A percentile compares a stretch with the other conserved stretches of the same genome.
Evolutionary conservation across 2,888 invertebrate species (phyloP).

Genomic region (Aricia artaxerxes): DNA sequence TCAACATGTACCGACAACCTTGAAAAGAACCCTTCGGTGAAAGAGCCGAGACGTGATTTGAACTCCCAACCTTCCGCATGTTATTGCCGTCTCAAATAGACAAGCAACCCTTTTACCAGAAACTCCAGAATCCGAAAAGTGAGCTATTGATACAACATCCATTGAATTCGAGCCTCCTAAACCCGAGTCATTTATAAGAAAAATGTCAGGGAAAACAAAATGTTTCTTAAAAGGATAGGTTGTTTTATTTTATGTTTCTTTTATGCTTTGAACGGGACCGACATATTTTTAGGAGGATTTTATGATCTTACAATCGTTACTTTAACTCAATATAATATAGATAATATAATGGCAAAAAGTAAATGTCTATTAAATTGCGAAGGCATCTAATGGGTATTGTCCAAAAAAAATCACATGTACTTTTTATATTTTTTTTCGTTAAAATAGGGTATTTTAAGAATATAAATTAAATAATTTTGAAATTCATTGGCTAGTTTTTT

Average conservation of each 20-base stretch:
- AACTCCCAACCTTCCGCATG: constrained; percentile 13
- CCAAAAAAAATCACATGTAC: too few species aligned
- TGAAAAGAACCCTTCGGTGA: constrained; percentile 1
- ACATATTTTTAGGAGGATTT: too few species aligned
- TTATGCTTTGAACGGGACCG: not conserved
- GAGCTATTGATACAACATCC: constrained; percentile 6
- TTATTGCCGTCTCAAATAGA: constrained; percentile 18
- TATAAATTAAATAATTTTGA: too few species aligned
- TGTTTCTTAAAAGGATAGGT: not conserved
- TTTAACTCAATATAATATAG: too few species aligned
- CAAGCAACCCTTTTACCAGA: constrained; percentile 18
- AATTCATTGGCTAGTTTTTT: too few species aligned
- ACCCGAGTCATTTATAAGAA: constrained; percentile 8
- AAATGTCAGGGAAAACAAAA: not conserved
- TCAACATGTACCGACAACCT: constrained; percentile 12
- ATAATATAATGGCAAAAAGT: too few species aligned
- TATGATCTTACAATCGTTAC: too few species aligned
- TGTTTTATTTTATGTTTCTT: not conserved
- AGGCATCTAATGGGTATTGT: not conserved
- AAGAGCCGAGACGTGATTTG: constrained; percentile 12
- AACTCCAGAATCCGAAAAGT: not conserved
- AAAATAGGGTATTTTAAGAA: too few species aligned
- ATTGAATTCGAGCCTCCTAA: constrained; percentile 10
- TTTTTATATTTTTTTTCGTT: too few species aligned
- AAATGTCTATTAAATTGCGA: too few species aligned